Evolutionary conservation across 2,797 vertebrate genomes (phyloP).

Genomic region (Sarcophilus harrisii): DNA sequence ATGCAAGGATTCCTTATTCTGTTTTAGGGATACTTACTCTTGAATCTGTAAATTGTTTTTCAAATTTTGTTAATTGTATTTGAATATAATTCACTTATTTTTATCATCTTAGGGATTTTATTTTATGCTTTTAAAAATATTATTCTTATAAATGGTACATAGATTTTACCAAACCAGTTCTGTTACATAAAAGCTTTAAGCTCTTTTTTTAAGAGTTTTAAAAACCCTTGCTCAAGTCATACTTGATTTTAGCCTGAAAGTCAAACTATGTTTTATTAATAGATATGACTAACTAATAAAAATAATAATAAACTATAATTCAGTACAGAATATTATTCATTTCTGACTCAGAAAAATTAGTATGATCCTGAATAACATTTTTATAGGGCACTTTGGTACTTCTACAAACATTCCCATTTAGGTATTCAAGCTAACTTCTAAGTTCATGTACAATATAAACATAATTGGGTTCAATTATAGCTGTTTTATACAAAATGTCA

Average conservation of each 20-base stretch:
- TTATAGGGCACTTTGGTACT: background rate
- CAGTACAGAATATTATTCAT: background rate
- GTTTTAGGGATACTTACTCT: too few species aligned
- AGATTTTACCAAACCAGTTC: background rate
- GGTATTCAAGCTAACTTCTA: background rate
- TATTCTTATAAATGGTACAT: background rate
- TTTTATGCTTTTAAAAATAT: background rate
- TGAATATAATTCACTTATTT: background rate
- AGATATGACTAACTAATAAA: background rate
- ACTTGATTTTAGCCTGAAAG: background rate
- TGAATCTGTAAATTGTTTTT: background rate
- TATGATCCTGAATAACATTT: background rate
- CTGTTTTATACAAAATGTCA: background rate
- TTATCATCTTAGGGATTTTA: background rate
- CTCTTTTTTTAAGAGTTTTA: background rate
- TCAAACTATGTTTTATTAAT: background rate
- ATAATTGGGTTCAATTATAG: background rate
- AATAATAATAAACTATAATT: background rate
- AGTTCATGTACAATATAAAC: background rate
- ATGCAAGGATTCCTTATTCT: background rate
- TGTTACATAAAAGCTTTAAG: background rate
- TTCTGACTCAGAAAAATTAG: background rate
- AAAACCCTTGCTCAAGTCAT: background rate
- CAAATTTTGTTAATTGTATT: background rate
- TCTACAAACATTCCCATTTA: background rate